These are phyloP conservation scores for Oceanites oceanicus DNA, from an alignment of 2,113 vertebrate genomes.

Conservation along the genomic window DNA sequence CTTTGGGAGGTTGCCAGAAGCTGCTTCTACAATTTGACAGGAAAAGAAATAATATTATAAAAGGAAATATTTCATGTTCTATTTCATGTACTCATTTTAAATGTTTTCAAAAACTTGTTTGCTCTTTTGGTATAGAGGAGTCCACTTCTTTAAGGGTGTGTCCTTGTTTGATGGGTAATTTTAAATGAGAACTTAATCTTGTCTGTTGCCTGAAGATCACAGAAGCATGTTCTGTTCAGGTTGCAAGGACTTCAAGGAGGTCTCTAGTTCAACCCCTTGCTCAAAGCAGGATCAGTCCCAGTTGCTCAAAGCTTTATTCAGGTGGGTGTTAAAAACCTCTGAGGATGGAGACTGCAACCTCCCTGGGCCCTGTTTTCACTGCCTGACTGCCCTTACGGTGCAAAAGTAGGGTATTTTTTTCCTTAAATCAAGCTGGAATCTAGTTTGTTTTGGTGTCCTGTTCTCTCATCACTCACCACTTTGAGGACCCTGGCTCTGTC, in stretches of 20 bases:
- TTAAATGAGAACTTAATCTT: not conserved
- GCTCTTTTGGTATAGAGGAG: not conserved
- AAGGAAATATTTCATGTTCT: not conserved
- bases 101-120: not conserved
- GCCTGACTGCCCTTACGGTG: not conserved
- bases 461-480: not conserved
- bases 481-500: not conserved
- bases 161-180: not conserved
- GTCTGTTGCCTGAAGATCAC: not conserved
- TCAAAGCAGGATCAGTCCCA: not conserved
- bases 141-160: not conserved
- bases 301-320: not conserved
- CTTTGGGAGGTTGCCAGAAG: constrained; percentile 41
- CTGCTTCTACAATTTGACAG: not conserved
- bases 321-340: not conserved
- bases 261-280: not conserved
- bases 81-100: not conserved
- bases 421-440: not conserved
- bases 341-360: not conserved
- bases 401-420: not conserved
- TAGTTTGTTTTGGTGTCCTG: not conserved
- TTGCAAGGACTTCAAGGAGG: not conserved
- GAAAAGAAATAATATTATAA: constrained; percentile 13
- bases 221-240: not conserved
- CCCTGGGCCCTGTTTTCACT: not conserved